A percentile compares a stretch with the other conserved stretches of the same genome.
Evolutionary conservation across 2,113 vertebrate species (phyloP).

Genomic region (Marcusenius ussheri): DNA sequence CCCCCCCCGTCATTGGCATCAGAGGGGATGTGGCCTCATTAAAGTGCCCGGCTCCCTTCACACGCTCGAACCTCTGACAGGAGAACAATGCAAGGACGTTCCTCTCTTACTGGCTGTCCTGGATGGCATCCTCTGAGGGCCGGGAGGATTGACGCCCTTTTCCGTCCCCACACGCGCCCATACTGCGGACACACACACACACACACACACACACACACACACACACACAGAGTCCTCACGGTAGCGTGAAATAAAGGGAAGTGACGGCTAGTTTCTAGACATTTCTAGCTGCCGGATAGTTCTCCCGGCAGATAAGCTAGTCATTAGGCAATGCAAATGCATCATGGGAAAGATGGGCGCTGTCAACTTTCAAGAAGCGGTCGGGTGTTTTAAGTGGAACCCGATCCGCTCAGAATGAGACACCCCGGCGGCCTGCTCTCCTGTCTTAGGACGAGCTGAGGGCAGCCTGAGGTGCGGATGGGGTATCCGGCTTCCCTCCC

Average conservation of each 20-base stretch:
- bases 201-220: not conserved
- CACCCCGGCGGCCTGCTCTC: not conserved
- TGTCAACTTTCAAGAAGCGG: not conserved
- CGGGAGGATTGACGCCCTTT: not conserved
- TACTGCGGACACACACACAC: not conserved
- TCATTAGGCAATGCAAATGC: not conserved
- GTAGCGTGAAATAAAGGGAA: not conserved
- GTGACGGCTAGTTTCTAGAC: not conserved
- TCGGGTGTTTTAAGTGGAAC: not conserved
- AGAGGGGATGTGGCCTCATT: not conserved
- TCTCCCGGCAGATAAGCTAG: not conserved
- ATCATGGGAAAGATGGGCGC: not conserved
- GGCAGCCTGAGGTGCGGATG: not conserved
- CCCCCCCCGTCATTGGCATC: not conserved
- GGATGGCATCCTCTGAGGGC: not conserved
- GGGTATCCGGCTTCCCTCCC: not conserved
- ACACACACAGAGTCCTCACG: not conserved
- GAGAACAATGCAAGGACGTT: conserved; percentile 5
- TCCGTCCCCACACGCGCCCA: not conserved
- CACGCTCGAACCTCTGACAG: not conserved
- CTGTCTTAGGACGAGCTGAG: not conserved
- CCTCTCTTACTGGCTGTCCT: not conserved
- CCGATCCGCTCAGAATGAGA: not conserved
- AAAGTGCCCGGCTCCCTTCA: not conserved
- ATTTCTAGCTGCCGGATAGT: not conserved